phyloP scores from a whole-genome alignment of 2,888 invertebrate species.

The Drosophila fungiperda region DNA sequence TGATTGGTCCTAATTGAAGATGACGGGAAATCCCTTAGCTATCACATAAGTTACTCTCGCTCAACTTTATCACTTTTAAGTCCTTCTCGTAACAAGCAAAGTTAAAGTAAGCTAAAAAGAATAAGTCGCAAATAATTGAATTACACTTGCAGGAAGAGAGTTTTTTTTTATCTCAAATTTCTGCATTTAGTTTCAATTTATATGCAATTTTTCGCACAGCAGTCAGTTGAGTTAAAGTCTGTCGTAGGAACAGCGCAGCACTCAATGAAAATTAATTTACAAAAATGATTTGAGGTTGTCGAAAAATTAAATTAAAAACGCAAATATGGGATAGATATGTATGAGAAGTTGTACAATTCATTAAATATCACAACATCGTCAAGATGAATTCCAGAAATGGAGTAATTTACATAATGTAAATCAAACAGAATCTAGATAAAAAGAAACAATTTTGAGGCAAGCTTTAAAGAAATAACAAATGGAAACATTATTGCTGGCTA shows the following conservation, averaged over 20 bases:
- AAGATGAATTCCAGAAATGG: neutral
- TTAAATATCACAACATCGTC: neutral
- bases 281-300: slow-evolving; percentile 9
- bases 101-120: neutral
- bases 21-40: slow-evolving; percentile 30
- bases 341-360: neutral
- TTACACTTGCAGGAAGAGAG: neutral
- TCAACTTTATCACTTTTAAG: slow-evolving; percentile 8
- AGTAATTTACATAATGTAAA: slow-evolving; percentile 7
- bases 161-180: neutral
- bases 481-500: neutral
- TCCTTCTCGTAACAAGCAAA: neutral
- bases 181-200: slow-evolving; percentile 25
- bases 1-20: slow-evolving; percentile 58
- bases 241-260: neutral
- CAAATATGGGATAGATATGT: slow-evolving; percentile 3
- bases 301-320: slow-evolving; percentile 18
- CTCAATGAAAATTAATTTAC: slow-evolving; percentile 6
- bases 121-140: slow-evolving; percentile 24
- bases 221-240: slow-evolving; percentile 9
- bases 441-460: neutral
- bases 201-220: slow-evolving; percentile 11
- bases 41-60: neutral
- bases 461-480: neutral
- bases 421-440: neutral